Evolutionary conservation across 2,888 invertebrate species (phyloP).

Genomic region (Taphrorychus bicolor): DNA sequence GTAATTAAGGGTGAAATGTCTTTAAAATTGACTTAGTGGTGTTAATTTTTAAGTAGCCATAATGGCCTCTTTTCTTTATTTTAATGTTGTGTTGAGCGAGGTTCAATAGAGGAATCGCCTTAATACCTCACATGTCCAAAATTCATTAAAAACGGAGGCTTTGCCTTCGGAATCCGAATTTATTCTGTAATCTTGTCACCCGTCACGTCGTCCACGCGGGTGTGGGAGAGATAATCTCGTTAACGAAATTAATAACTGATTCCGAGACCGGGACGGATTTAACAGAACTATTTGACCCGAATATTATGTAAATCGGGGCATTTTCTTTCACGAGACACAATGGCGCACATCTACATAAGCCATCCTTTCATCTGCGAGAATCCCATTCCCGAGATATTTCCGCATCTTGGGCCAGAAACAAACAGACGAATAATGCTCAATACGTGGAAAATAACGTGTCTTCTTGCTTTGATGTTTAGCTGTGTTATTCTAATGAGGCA

Average conservation of each 20-base stretch:
- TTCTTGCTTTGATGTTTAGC: constrained; percentile 27
- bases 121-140: neutral
- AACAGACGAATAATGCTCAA: constrained; percentile 38
- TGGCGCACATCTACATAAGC: constrained; percentile 16
- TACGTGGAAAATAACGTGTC: constrained; percentile 38
- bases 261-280: neutral
- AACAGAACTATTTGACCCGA: neutral
- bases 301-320: constrained; percentile 27
- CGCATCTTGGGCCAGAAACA: constrained; percentile 26
- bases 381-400: constrained; percentile 26
- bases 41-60: neutral
- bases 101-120: neutral
- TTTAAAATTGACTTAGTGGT: neutral
- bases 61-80: too few relatives aligned
- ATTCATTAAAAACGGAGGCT: constrained; percentile 2
- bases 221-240: neutral
- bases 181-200: constrained; percentile 2
- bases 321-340: constrained; percentile 24
- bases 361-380: constrained; percentile 19
- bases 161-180: neutral
- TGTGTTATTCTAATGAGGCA: constrained; percentile 22
- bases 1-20: too few relatives aligned
- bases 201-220: neutral
- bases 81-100: too few relatives aligned
- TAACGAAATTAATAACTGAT: constrained; percentile 2